A percentile compares a stretch with the other conserved stretches of the same genome.
These are phyloP conservation scores for Lagopus muta DNA, from an alignment of 2,113 vertebrate species.

Conservation along the genomic window DNA sequence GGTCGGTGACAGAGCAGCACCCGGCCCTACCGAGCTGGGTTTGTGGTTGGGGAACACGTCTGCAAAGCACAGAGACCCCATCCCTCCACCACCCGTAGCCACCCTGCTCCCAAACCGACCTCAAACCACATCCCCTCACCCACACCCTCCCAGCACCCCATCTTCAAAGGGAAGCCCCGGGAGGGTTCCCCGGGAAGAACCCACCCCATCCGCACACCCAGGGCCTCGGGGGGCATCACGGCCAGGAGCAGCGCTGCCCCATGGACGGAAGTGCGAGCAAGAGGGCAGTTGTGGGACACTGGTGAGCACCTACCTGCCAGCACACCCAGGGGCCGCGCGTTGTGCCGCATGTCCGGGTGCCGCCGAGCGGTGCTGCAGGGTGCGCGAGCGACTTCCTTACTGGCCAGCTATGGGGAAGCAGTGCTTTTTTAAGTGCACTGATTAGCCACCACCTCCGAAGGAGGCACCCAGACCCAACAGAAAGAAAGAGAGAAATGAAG, in stretches of 20 bases:
- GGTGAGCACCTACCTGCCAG: slow-evolving; percentile 62
- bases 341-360: slow-evolving; percentile 62
- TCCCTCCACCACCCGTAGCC: neutral
- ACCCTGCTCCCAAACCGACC: neutral
- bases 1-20: rapidly evolving
- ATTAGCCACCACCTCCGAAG: neutral
- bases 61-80: neutral
- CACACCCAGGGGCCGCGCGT: neutral
- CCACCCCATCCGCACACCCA: neutral
- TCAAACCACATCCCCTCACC: neutral
- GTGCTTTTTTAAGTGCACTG: slow-evolving; percentile 30
- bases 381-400: slow-evolving; percentile 34
- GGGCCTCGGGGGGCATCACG: neutral
- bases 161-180: neutral
- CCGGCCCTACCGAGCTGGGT: rapidly evolving
- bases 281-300: neutral
- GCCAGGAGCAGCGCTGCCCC: neutral
- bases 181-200: neutral
- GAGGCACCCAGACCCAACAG: neutral
- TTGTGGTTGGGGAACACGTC: neutral
- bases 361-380: neutral
- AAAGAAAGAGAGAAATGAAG: neutral
- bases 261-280: rapidly evolving
- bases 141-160: neutral
- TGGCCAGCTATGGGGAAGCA: slow-evolving; percentile 51